phyloP scores from a whole-genome alignment of 2,888 invertebrate species.

The Mantis religiosa region DNA sequence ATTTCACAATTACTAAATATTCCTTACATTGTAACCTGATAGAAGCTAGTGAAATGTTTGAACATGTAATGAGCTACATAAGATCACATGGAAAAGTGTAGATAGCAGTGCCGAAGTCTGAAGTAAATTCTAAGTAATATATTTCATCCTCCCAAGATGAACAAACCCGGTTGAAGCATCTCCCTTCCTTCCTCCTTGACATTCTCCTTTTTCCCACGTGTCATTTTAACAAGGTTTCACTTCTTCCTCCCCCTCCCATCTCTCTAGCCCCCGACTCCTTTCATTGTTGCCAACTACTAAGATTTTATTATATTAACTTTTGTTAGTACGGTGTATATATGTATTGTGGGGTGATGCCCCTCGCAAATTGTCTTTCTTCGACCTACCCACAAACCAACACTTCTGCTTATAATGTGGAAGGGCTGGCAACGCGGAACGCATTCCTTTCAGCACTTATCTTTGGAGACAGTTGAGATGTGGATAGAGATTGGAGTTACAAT shows the following conservation, averaged over 20 bases:
- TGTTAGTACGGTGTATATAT: not conserved
- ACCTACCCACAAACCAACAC: not conserved
- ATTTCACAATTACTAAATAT: too few species aligned
- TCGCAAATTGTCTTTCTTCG: not conserved
- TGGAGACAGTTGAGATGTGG: not conserved
- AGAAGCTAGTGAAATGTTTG: too few species aligned
- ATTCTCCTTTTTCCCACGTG: conserved; percentile 22
- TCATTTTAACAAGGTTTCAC: conserved; percentile 27
- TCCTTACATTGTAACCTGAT: too few species aligned
- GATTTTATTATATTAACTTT: conserved; percentile 19
- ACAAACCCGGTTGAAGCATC: not conserved
- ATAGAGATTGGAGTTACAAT: not conserved
- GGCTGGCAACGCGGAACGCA: not conserved
- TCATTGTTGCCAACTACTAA: conserved; percentile 17
- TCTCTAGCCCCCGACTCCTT: not conserved
- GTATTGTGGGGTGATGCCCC: not conserved
- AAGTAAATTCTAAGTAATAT: too few species aligned
- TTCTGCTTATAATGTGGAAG: not conserved
- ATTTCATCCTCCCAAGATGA: not conserved
- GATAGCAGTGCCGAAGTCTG: too few species aligned
- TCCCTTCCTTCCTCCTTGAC: not conserved
- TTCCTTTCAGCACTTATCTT: not conserved
- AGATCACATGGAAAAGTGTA: too few species aligned
- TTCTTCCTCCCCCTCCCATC: not conserved
- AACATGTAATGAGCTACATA: too few species aligned